These are phyloP conservation scores for Andricus grossulariae DNA, from an alignment of 1,140 invertebrate genomes.

Conservation along the genomic window DNA sequence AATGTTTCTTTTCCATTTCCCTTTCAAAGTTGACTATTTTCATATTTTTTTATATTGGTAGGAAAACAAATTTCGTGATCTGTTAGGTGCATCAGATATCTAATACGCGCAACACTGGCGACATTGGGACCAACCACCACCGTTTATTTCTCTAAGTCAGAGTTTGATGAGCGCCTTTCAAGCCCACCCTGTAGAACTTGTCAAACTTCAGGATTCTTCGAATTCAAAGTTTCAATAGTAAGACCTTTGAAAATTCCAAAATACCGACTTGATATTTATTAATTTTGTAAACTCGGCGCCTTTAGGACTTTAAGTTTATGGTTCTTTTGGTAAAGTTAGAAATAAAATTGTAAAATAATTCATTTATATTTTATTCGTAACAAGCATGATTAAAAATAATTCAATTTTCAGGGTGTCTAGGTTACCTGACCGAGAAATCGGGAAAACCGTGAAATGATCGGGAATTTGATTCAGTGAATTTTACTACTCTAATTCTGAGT, in stretches of 20 bases:
- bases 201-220: constrained; percentile 29
- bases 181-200: constrained; percentile 26
- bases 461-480: too few species aligned
- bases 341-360: too few species aligned
- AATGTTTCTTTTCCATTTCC: too few species aligned
- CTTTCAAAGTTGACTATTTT: background rate
- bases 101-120: background rate
- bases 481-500: too few species aligned
- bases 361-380: too few species aligned
- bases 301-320: background rate
- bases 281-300: background rate
- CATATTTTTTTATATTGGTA: background rate
- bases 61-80: background rate
- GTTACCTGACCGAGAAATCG: too few species aligned
- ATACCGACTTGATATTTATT: constrained; percentile 1
- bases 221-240: constrained; percentile 15
- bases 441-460: too few species aligned
- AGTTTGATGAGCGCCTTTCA: constrained; percentile 28
- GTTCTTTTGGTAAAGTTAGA: too few species aligned
- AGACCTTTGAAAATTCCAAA: constrained; percentile 35
- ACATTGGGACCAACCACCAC: constrained; percentile 28
- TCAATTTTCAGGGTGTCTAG: too few species aligned
- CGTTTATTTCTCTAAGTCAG: constrained; percentile 34
- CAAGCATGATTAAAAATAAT: too few species aligned
- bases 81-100: background rate